These are phyloP conservation scores for Paracentrotus lividus DNA, from an alignment of 53 echinoderm and acorn worm species.

Conservation along the genomic window DNA sequence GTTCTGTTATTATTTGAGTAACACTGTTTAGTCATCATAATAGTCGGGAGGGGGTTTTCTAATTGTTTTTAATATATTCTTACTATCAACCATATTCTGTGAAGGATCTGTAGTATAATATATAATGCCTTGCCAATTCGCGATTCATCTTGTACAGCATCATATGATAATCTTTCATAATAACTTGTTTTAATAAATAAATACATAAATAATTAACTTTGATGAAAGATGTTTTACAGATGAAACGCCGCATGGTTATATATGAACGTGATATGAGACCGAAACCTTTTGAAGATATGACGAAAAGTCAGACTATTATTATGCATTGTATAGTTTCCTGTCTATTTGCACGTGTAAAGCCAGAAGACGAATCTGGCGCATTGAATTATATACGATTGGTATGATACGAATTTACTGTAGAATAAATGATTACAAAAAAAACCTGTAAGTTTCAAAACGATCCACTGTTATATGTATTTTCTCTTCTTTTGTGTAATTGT, in stretches of 20 bases:
- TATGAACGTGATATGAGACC: neutral
- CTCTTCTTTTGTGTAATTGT: neutral
- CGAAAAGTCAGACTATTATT: constrained; percentile 16
- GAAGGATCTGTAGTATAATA: constrained; percentile 29
- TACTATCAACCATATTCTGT: constrained; percentile 35
- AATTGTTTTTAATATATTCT: constrained; percentile 25
- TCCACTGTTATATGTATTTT: neutral
- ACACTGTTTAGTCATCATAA: neutral
- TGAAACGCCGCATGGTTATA: neutral
- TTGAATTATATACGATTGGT: constrained; percentile 70
- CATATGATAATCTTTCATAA: constrained; percentile 61
- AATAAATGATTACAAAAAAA: constrained; percentile 48
- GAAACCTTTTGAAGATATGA: constrained; percentile 23
- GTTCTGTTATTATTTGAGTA: neutral
- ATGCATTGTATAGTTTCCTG: constrained; percentile 49
- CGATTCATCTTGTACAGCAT: constrained; percentile 52
- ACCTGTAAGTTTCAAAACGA: constrained; percentile 60
- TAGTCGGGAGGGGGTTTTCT: constrained; percentile 18
- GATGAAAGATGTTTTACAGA: constrained; percentile 13
- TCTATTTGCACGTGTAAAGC: constrained; percentile 39
- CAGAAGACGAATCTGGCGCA: neutral
- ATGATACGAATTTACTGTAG: constrained; percentile 69
- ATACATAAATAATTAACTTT: neutral
- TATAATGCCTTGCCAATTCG: constrained; percentile 59
- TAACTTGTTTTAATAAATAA: constrained; percentile 54